Base-by-base conservation (phyloP, 2,113 vertebrate species). In the Pelmatolapia mariae region DNA sequence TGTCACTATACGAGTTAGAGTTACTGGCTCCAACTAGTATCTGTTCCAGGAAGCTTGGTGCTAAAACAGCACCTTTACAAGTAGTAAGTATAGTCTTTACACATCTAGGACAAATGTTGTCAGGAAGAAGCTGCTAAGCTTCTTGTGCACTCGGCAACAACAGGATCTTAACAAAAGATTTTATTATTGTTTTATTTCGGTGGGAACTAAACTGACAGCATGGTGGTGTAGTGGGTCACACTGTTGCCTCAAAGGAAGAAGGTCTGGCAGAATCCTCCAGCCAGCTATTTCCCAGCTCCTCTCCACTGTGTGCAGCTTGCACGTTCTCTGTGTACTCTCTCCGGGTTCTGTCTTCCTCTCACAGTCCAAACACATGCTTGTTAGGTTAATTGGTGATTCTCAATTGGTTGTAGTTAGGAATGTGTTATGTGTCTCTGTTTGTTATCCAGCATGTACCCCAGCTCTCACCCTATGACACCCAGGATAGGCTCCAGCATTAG, bases 41-140 rank as follows among this genome's bases (percentile, higher is more conserved):
- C 26, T 50, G 81, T 50, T 63, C 53, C 53, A 78, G 78, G 80
- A 59, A 63, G 81, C 57, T 85, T n/a, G 59, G 57, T 80, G 56
- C 56, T 83, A 80, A 81, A 85, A 73, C 50, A 59, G 26, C 43
- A 80, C 53, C 53, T 90, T 91, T 85, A 87, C 83, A 89, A 87
- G 89, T 13, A 61, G 87, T 88, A 89, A 90, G 86, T 89, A 85
- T 40, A 19, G 85, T 85, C 50, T 90, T 82, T 82, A 53, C 59
- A 52, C 78, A 68, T 29, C 12, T 36, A 82, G 53, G 79, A 78
- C 66, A 93, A 91, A 81, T 26, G 26, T 31, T 87, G 84, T 86
- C 18, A 61, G 73, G 85, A 63, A 85, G 18, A 84, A 79, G 18
- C 24, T 18, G 26, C 33, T 59, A 13, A 6, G 73, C 33, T 83